Base-by-base conservation (phyloP, 2,113 vertebrate species). In the Leuciscus idus region DNA sequence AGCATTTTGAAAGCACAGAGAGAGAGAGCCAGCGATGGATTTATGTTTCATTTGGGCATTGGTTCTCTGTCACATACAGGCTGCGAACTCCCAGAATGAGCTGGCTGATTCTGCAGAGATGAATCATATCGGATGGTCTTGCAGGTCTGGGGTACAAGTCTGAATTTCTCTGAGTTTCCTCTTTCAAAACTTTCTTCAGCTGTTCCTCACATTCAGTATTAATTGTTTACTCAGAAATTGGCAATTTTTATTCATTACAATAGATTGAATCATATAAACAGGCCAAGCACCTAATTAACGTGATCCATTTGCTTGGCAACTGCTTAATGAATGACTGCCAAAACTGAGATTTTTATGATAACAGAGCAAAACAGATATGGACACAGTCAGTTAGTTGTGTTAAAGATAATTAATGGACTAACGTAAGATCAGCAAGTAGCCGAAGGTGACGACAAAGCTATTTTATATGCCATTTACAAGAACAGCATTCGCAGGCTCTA, bases 101-200 rank as follows among this genome's bases (percentile, higher is more conserved):
- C 88, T 90, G 92, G 90, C 92, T 92, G 90, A 91, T 91, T 90
- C 89, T 92, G 93, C 89, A 93, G 92, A 93, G 93, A 94, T 93
- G 92, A 93, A 93, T 94, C 91, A 92, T 93, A 92, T 78, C 89
- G 85, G 90, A 73, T 88, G 90, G 88, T 76, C 87, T 90, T 85
- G 90, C 88, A 81, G 84, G 92, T 92, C 85, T 57, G 83, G 70
- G 88, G 85, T 85, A 50, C 6, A 4, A 81, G 68, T 89, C 87
- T 92, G 87, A 87, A 84, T 91, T 89, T 90, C 81, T 85, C 64
- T n/a, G n/a, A n/a, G 86, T 89, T 43, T 89, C 83, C 19, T 30
- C 50, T 57, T 13, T 57, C 26, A 77, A 83, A 82, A 17, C 68
- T 43, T 83, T 28, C 43, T 88, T 43, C 64, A 83, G 74, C 66